phyloP scores from a whole-genome alignment of 2,113 vertebrate species.

The Diphyllodes magnificus region DNA sequence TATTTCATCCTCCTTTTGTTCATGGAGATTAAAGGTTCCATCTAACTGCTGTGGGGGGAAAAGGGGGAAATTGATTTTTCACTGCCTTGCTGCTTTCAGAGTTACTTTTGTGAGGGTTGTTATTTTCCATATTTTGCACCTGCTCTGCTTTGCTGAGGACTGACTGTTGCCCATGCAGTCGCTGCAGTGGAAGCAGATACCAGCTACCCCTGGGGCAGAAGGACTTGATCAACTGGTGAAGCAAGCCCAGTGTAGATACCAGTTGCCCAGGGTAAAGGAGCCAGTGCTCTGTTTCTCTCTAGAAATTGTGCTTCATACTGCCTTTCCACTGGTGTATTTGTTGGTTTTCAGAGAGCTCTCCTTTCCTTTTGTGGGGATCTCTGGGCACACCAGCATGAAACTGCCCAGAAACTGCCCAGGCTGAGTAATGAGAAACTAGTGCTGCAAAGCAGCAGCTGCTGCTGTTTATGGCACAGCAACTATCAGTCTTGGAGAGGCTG shows the following conservation, averaged over 20 bases:
- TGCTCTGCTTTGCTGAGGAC: background rate
- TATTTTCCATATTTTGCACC: background rate
- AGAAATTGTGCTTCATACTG: background rate
- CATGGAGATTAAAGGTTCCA: background rate
- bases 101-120: background rate
- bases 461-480: background rate
- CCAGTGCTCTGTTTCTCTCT: background rate
- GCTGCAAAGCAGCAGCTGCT: background rate
- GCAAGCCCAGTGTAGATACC: background rate
- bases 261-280: background rate
- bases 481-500: background rate
- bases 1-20: background rate
- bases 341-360: background rate
- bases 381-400: fast-evolving
- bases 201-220: background rate
- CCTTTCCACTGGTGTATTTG: fast-evolving
- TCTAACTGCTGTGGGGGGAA: background rate
- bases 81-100: background rate
- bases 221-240: background rate
- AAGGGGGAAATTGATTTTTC: background rate
- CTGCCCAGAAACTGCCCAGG: fast-evolving
- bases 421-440: fast-evolving
- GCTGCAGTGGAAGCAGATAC: fast-evolving
- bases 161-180: background rate
- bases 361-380: background rate